A percentile compares a stretch with the other conserved stretches of the same genome.
phyloP scores from a whole-genome alignment of 2,888 invertebrate genomes.

The Scelioninae gen. 1 region DNA sequence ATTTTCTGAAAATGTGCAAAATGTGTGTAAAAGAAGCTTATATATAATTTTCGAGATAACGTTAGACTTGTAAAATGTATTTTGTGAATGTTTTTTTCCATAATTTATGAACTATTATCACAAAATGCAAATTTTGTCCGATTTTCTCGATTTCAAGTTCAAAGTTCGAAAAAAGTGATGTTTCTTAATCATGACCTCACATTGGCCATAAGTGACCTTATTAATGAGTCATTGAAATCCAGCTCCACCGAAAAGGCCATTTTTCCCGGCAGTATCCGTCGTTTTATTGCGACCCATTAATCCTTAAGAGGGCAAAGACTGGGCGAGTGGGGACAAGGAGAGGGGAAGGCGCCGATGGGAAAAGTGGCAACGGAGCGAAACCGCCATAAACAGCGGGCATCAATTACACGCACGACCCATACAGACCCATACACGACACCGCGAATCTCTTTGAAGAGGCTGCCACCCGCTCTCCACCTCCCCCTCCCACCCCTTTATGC shows the following conservation, averaged over 20 bases:
- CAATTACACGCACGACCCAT: slow-evolving; percentile 67
- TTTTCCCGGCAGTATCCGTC: slow-evolving; percentile 20
- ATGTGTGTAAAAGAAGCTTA: too few species aligned
- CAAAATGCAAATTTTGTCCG: not conserved
- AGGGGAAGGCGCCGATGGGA: slow-evolving; percentile 45
- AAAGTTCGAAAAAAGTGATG: not conserved
- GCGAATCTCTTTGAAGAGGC: slow-evolving; percentile 70
- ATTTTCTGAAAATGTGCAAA: too few species aligned
- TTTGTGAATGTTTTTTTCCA: too few species aligned
- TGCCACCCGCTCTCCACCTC: slow-evolving; percentile 40
- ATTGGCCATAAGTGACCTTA: slow-evolving; percentile 14
- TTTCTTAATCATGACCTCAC: not conserved
- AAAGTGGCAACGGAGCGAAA: slow-evolving; percentile 58
- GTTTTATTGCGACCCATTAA: slow-evolving; percentile 53
- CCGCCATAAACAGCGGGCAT: slow-evolving; percentile 69
- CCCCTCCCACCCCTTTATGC: slow-evolving; percentile 21
- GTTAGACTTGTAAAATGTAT: too few species aligned
- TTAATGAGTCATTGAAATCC: slow-evolving; percentile 11
- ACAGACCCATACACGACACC: slow-evolving; percentile 58
- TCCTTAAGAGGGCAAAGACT: slow-evolving; percentile 38
- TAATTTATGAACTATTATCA: not conserved
- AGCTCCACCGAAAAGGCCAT: not conserved
- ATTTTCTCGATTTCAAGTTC: not conserved
- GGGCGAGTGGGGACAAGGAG: slow-evolving; percentile 14
- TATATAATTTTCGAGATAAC: too few species aligned